phyloP scores from a whole-genome alignment of 2,797 vertebrate species.

The Dicrostonyx torquatus region DNA sequence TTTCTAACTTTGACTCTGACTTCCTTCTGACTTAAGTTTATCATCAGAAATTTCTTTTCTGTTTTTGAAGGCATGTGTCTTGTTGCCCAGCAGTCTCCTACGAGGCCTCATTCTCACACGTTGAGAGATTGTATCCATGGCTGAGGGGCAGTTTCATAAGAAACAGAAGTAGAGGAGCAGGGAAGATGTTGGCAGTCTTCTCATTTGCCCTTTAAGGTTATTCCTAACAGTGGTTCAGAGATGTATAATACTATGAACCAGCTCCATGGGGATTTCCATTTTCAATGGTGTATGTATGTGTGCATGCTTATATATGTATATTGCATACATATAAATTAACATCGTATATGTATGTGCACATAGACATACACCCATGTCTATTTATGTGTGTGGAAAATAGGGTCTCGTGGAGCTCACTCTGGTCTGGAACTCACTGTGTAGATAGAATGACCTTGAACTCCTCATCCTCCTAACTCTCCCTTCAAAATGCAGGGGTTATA shows the following conservation, averaged over 20 bases:
- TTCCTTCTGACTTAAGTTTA: constrained; percentile 43
- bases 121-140: not conserved
- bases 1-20: not conserved
- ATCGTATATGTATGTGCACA: too few relatives aligned
- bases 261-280: not conserved
- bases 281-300: not conserved
- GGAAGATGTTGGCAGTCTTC: not conserved
- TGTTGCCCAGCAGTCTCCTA: not conserved
- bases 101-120: not conserved
- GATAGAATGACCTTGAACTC: not conserved
- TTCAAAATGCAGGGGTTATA: too few relatives aligned
- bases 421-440: not conserved
- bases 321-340: fast-evolving
- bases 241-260: not conserved
- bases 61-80: not conserved
- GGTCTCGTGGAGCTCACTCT: not conserved
- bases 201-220: not conserved
- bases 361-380: fast-evolving
- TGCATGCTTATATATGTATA: too few relatives aligned
- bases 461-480: not conserved
- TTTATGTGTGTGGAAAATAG: not conserved
- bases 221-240: not conserved
- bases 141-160: not conserved
- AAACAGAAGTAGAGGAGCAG: not conserved
- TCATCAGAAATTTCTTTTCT: constrained; percentile 16